phyloP scores from a whole-genome alignment of 2,888 invertebrate genomes.

The Harpalus rubripes region DNA sequence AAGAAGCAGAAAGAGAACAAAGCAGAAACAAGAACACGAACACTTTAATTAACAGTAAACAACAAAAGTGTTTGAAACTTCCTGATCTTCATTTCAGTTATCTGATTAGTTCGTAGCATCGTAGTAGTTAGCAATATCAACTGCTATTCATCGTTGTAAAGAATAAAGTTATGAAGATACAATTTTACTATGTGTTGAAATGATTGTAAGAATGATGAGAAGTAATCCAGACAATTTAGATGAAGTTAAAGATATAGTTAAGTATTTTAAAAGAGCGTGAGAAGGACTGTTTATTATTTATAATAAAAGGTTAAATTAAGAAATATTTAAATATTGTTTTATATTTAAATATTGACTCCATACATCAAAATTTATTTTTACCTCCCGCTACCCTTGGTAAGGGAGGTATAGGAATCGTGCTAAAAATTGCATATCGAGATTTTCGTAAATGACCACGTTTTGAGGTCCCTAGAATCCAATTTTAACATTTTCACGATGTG shows the following conservation, averaged over 20 bases:
- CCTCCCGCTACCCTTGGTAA: no score
- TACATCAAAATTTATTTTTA: no score
- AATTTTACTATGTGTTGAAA: constrained; percentile 30
- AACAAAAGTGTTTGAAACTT: constrained; percentile 4
- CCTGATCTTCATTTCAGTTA: neutral
- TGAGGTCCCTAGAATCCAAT: no score
- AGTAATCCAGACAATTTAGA: constrained; percentile 34
- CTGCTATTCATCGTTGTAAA: neutral
- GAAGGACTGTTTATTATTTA: constrained; percentile 24
- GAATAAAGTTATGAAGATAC: constrained; percentile 31
- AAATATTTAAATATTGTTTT: constrained; percentile 7
- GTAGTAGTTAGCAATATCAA: neutral
- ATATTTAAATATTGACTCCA: neutral
- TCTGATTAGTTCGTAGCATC: neutral
- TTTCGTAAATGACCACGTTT: no score
- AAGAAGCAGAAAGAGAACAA: neutral
- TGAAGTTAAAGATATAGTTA: constrained; percentile 41
- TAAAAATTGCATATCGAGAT: no score
- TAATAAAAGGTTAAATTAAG: constrained; percentile 37
- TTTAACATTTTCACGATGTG: no score
- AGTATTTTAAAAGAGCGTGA: constrained; percentile 44
- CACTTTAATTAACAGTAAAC: neutral
- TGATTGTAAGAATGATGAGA: constrained; percentile 36
- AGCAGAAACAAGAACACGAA: neutral
- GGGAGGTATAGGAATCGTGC: no score